Evolutionary conservation across 30 jellyfish, hydroid and myxozoan species (phyloP).

Genomic region (Chrysaora quinquecirrha): DNA sequence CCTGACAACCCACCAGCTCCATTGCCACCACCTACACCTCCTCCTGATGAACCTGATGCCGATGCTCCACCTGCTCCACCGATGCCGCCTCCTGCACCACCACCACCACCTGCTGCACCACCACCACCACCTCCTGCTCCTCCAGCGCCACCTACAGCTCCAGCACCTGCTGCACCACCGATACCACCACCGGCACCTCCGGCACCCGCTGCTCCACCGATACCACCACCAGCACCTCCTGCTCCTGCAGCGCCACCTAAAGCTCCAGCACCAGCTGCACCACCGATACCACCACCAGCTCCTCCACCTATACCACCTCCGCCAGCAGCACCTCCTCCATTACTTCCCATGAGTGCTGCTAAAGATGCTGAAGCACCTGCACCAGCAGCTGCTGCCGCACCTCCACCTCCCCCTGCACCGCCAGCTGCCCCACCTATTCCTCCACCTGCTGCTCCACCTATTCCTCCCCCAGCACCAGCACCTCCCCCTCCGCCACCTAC

Average conservation of each 20-base stretch:
- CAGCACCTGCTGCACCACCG: constrained; percentile 38
- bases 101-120: constrained; percentile 39
- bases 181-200: constrained; percentile 55
- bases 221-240: constrained; percentile 25
- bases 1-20: constrained; percentile 78
- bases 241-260: constrained; percentile 38
- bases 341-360: constrained; percentile 36
- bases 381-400: constrained; percentile 51
- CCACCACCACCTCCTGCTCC: constrained; percentile 71
- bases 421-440: constrained; percentile 40
- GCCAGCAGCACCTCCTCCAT: constrained; percentile 35
- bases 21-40: constrained; percentile 57
- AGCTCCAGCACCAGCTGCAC: constrained; percentile 43
- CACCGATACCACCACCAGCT: constrained; percentile 42
- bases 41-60: background rate
- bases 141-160: constrained; percentile 42
- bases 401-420: constrained; percentile 57
- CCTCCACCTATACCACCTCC: constrained; percentile 52
- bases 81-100: constrained; percentile 29
- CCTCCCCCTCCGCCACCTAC: constrained; percentile 39
- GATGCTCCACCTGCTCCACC: constrained; percentile 61
- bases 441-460: constrained; percentile 50
- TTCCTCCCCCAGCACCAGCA: constrained; percentile 13
- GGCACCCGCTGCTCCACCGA: constrained; percentile 48
- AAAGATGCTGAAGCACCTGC: too few species aligned